A percentile compares a stretch with the other conserved stretches of the same genome.
These are phyloP conservation scores for Mesocentrotus franciscanus DNA, from an alignment of 53 echinoderm and acorn worm genomes.

Conservation along the genomic window DNA sequence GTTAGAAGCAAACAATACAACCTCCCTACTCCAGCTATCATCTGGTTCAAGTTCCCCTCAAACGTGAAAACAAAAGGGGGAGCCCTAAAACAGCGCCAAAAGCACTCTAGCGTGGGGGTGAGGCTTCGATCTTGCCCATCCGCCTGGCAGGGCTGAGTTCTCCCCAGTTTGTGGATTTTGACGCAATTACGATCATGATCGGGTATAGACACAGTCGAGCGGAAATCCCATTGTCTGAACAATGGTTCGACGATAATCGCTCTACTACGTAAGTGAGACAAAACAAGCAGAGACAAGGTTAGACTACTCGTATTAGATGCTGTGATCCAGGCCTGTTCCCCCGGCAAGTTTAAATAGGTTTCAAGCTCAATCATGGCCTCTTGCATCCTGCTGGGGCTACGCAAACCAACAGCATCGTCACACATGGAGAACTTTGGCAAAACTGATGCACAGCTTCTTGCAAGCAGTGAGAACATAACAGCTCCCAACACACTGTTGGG, in stretches of 20 bases:
- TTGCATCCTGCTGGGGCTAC: neutral
- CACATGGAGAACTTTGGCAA: neutral
- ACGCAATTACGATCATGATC: conserved; percentile 59
- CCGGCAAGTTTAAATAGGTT: neutral
- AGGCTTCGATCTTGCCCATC: conserved; percentile 39
- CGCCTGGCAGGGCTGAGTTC: neutral
- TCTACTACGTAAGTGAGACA: conserved; percentile 47
- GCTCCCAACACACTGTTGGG: neutral
- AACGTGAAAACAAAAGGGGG: conserved; percentile 15
- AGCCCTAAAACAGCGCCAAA: neutral
- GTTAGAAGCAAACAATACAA: conserved; percentile 2
- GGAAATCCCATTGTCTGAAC: conserved; percentile 57
- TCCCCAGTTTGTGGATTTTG: conserved; percentile 55
- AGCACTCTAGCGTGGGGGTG: conserved; percentile 8
- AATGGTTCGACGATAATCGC: conserved; percentile 45
- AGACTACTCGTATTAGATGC: neutral
- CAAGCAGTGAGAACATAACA: neutral
- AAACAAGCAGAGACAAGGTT: conserved; percentile 58
- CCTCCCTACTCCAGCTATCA: neutral
- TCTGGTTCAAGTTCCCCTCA: neutral
- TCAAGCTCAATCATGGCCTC: neutral
- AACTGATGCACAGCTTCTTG: neutral
- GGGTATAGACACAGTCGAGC: conserved; percentile 62
- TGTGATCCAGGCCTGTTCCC: conserved; percentile 12
- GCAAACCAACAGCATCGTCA: neutral